These are phyloP conservation scores for Thunnus thynnus DNA, from an alignment of 2,113 vertebrate genomes.

Conservation along the genomic window DNA sequence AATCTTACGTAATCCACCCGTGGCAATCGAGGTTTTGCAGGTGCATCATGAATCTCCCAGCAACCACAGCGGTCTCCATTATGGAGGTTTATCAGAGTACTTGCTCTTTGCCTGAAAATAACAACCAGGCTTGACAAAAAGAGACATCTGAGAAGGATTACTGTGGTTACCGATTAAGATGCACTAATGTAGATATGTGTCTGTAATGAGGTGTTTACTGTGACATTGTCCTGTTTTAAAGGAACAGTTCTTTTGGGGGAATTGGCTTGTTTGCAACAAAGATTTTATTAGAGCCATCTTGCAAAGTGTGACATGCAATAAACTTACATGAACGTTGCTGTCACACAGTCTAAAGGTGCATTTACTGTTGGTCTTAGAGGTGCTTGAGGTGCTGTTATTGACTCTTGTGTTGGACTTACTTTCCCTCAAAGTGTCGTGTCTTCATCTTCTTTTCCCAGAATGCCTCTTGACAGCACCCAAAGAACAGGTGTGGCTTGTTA, in stretches of 20 bases:
- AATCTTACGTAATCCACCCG: constrained; percentile 23
- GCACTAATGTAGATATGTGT: not conserved
- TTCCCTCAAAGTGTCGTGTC: no score
- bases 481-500: not conserved
- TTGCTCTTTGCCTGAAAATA: not conserved
- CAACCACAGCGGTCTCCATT: constrained; percentile 25
- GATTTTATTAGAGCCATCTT: no score
- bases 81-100: not conserved
- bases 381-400: not conserved
- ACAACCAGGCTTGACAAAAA: accelerated
- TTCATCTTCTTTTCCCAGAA: not conserved
- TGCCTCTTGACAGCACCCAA: not conserved
- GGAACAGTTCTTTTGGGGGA: not conserved
- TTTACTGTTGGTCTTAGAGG: no score
- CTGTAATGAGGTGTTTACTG: no score
- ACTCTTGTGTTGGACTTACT: not conserved
- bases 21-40: constrained; percentile 36
- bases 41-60: constrained; percentile 53
- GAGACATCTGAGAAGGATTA: not conserved
- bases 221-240: not conserved
- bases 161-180: accelerated
- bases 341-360: no score
- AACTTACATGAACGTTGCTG: no score
- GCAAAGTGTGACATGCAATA: no score
- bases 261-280: no score